Base-by-base conservation (phyloP, 2,888 invertebrate genomes). In the Panzeria rudis region DNA sequence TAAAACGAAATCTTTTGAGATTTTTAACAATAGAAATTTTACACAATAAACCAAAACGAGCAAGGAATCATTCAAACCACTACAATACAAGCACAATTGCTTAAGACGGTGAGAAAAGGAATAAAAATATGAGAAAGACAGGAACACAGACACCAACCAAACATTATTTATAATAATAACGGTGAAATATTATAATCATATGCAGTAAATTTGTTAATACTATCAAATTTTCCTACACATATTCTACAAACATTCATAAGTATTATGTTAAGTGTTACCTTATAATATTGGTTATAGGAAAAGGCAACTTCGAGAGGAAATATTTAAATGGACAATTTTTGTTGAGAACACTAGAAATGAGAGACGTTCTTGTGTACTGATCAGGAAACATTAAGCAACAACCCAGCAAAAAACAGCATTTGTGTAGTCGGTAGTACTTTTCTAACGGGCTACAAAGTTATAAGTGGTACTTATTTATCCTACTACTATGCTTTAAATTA, bases 121-220 rank as follows among this genome's bases (percentile, higher is more conserved):
- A 68, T 20, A 61, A 38, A 29, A 35, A 41, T 0, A 20, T 17
- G 11, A 77, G 77, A 44, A 44, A 71, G 32, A 72, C 41, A 9
- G 41, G 52, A 38, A 56, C 54, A 52, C 52, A 71, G n/a, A 61
- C 68, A 69, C 41, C 32, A 52, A 44, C 41, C 62, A 44, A 73
- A 73, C 62, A 69, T 73, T 82, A 69, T 85, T 85, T 69, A 84
- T 86, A 81, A 86, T 81, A 85, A 89, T 91, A 90, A 91, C 91
- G 90, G 91, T 91, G 88, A 89, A 87, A 88, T 89, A 89, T 89
- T 87, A 87, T 87, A 87, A 87, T 87, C 86, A 86, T 87, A 86
- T 86, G 86, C 75, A 79, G 82, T 82, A 85, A 82, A 85, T 85
- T 85, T 85, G 78, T 85, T 85, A 82, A 82, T 75, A 71, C 69